Percentiles rank a stretch among this genome's conserved stretches.
Evolutionary conservation across 2,797 vertebrate genomes (phyloP).

Genomic region (Malacoctenus gilli): DNA sequence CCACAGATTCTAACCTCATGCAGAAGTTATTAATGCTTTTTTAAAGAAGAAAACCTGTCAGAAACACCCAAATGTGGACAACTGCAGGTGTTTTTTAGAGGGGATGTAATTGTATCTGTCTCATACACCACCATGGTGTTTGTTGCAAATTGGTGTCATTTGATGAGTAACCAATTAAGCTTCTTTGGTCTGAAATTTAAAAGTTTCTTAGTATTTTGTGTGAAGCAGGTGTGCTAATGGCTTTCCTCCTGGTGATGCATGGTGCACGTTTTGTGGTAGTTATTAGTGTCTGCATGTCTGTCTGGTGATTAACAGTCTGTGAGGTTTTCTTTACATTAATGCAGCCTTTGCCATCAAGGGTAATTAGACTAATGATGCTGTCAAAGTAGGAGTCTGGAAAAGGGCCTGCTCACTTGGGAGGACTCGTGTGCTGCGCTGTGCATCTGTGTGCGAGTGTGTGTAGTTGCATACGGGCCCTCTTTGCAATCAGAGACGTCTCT

Average conservation of each 20-base stretch:
- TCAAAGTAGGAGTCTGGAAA: slow-evolving; percentile 72
- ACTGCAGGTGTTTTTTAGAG: too few species aligned
- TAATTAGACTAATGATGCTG: slow-evolving; percentile 81
- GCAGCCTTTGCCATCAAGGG: slow-evolving; percentile 74
- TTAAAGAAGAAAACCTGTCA: too few species aligned
- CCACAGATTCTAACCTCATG: too few species aligned
- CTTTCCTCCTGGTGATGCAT: slow-evolving; percentile 32
- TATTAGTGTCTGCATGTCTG: slow-evolving; percentile 60
- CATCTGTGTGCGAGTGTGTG: slow-evolving; percentile 18
- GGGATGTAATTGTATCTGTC: too few species aligned
- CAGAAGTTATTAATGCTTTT: too few species aligned
- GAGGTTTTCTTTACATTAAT: slow-evolving; percentile 73
- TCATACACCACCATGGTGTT: too few species aligned
- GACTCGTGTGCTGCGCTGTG: slow-evolving; percentile 18
- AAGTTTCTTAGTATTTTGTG: slow-evolving; percentile 25
- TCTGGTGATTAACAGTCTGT: slow-evolving; percentile 72
- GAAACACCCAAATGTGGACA: too few species aligned
- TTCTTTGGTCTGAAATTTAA: slow-evolving; percentile 28
- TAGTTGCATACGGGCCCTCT: slow-evolving; percentile 38
- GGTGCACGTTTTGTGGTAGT: slow-evolving; percentile 47
- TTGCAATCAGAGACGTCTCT: slow-evolving; percentile 58
- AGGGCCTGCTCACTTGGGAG: slow-evolving; percentile 61
- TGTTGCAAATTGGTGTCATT: neutral
- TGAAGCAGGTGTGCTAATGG: slow-evolving; percentile 50
- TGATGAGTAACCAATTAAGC: slow-evolving; percentile 4